Evolutionary conservation across 2,888 invertebrate genomes (phyloP).

Genomic region (Tanytarsus gracilentus): DNA sequence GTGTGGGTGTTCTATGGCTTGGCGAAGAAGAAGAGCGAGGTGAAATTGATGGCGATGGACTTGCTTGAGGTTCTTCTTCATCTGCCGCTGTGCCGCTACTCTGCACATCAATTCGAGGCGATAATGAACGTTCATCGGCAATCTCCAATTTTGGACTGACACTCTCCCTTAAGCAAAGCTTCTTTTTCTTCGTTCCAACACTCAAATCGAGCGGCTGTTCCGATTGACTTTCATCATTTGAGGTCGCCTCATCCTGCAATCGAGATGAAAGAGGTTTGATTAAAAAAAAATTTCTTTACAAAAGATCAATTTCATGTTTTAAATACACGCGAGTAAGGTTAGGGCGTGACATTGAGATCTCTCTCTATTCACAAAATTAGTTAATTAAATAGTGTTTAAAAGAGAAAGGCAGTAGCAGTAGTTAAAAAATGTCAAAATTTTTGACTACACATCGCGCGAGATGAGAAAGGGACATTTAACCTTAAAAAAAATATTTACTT

Average conservation of each 20-base stretch:
- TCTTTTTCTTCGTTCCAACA: slow-evolving; percentile 48
- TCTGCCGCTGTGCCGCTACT: slow-evolving; percentile 44
- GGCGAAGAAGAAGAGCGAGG: slow-evolving; percentile 30
- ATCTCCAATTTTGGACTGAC: slow-evolving; percentile 1
- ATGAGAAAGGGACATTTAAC: no score
- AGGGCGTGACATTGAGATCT: not conserved
- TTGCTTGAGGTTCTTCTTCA: slow-evolving; percentile 35
- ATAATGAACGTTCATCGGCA: not conserved
- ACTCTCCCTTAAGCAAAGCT: slow-evolving; percentile 17
- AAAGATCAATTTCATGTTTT: not conserved
- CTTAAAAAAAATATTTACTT: no score
- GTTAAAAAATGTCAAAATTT: no score
- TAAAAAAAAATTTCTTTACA: not conserved
- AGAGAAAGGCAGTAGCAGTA: not conserved
- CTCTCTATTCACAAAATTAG: no score
- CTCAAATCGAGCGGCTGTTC: slow-evolving; percentile 71
- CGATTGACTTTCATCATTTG: slow-evolving; percentile 31
- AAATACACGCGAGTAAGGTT: not conserved
- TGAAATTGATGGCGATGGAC: slow-evolving; percentile 37
- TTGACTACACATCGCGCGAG: no score
- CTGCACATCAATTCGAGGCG: slow-evolving; percentile 34
- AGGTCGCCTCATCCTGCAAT: slow-evolving; percentile 18
- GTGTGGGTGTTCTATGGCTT: slow-evolving; percentile 16
- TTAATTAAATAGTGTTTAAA: not conserved
- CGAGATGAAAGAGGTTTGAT: not conserved